Evolutionary conservation across 2,888 invertebrate genomes (phyloP), one percentile per base, ranked within the genome.

Genomic region (Ectobius pallidus): DNA sequence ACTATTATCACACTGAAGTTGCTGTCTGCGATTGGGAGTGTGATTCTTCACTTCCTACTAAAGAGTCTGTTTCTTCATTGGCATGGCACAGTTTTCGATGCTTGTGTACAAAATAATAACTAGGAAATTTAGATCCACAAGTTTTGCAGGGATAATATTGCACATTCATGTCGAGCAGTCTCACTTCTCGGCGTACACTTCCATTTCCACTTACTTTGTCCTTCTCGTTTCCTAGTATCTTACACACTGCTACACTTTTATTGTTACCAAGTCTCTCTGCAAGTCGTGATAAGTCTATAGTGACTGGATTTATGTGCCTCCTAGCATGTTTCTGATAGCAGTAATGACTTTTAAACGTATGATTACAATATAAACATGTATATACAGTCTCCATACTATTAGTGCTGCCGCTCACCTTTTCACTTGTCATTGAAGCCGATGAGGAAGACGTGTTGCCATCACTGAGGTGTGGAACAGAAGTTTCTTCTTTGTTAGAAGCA

Each of bases 71-170:
- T 42, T 72, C 82, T 77, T 90, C 89, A 69, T 90, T 90, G 0
- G 91, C 90, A 81, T 96, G 95, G 80, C 95, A 95, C 79, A 92
- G 83, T 84, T 95, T 95, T 69, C 94, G 86, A 81, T 96, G 96
- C 80, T 96, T 96, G 82, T 96, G 95, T 27, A 95, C 95, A 85
- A 96, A 96, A 84, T 96, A 96, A 81, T 96, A 96, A 77, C 94
- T 95, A 1, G 96, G 96, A 82, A 96, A 96, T 82, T 95, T 95
- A 78, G 90, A 93, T 22, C 96, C 95, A 83, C 96, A 96, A 0
- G 93, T 94, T 84, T 95, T 96, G 84, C 96, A 96, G 0, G 96
- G 95, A 83, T 95, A 96, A 84, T 95, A 96, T 82, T 95, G 95
- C 0, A 95, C 89, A 79, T 95, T 91, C 82, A 94, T 88, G 78